Evolutionary conservation across 2,888 invertebrate genomes (phyloP).

Genomic region (Cyclophora punctaria): DNA sequence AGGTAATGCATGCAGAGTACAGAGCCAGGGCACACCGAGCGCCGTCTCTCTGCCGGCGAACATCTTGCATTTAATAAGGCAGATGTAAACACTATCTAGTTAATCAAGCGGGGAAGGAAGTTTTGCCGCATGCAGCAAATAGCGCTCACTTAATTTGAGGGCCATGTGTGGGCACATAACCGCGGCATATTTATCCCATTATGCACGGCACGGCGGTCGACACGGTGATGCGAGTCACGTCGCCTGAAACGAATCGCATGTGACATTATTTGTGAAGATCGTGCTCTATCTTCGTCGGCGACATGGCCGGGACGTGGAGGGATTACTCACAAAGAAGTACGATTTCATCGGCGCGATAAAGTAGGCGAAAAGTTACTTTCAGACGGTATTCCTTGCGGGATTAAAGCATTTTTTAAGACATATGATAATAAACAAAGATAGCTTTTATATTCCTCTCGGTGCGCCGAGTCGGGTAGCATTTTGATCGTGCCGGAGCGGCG

Average conservation of each 20-base stretch:
- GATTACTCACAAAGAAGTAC: constrained; percentile 75
- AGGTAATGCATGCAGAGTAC: constrained; percentile 29
- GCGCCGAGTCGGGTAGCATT: constrained; percentile 25
- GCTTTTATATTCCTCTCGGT: constrained; percentile 8
- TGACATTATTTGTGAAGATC: constrained; percentile 76
- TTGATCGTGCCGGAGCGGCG: constrained; percentile 19
- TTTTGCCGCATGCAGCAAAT: constrained; percentile 61
- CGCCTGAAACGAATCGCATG: constrained; percentile 74
- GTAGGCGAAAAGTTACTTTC: constrained; percentile 64
- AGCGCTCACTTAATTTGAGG: constrained; percentile 69
- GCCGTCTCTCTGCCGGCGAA: constrained; percentile 19
- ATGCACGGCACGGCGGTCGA: constrained; percentile 65
- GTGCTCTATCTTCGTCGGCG: constrained; percentile 76
- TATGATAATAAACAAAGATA: too few relatives aligned
- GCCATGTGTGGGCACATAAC: constrained; percentile 70
- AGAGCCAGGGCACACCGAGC: constrained; percentile 2
- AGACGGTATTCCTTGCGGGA: constrained; percentile 59
- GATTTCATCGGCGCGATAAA: constrained; percentile 73
- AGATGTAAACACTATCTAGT: constrained; percentile 55
- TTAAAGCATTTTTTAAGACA: constrained; percentile 42
- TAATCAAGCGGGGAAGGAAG: constrained; percentile 62
- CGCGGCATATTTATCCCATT: constrained; percentile 74
- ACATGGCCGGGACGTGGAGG: constrained; percentile 71
- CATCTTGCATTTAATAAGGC: constrained; percentile 41
- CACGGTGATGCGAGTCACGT: constrained; percentile 73